Conservation (phyloP, 1,140 invertebrate genomes). For the Drosophila ficusphila region DNA sequence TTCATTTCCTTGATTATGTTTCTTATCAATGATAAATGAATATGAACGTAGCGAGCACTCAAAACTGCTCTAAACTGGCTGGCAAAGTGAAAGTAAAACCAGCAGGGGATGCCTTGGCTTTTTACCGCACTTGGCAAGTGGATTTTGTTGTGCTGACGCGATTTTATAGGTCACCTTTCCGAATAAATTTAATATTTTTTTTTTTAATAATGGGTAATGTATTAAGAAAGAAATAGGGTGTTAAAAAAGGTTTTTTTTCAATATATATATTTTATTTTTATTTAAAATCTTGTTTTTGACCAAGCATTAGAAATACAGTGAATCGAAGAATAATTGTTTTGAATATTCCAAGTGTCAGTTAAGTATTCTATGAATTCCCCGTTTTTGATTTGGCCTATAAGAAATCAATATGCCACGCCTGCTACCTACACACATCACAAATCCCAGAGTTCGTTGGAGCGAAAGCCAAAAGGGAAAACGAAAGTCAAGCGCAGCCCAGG, state of each 20-base stretch:
- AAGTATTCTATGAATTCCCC: too few species aligned
- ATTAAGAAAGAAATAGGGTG: too few species aligned
- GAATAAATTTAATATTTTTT: background rate
- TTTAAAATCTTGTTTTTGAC: too few species aligned
- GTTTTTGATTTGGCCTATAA: background rate
- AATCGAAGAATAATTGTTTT: too few species aligned
- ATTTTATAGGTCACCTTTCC: background rate
- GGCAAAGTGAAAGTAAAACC: constrained; percentile 75
- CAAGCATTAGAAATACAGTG: too few species aligned
- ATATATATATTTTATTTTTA: too few species aligned
- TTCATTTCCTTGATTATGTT: constrained; percentile 82
- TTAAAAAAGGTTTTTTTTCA: too few species aligned
- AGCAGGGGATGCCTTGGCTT: constrained; percentile 20
- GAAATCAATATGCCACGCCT: constrained; percentile 30
- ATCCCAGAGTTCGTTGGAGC: constrained; percentile 33
- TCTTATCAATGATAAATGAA: constrained; percentile 82
- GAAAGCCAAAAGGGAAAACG: constrained; percentile 34
- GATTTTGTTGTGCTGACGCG: background rate
- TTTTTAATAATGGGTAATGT: too few species aligned
- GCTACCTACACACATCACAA: constrained; percentile 3
- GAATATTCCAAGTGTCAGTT: too few species aligned
- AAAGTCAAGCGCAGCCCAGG: constrained; percentile 62
- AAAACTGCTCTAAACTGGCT: constrained; percentile 73
- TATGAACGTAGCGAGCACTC: constrained; percentile 70
- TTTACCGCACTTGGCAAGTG: background rate